Evolutionary conservation across 2,797 vertebrate species (phyloP), one percentile per base, ranked within the genome.

Genomic region (Microchirus variegatus): DNA sequence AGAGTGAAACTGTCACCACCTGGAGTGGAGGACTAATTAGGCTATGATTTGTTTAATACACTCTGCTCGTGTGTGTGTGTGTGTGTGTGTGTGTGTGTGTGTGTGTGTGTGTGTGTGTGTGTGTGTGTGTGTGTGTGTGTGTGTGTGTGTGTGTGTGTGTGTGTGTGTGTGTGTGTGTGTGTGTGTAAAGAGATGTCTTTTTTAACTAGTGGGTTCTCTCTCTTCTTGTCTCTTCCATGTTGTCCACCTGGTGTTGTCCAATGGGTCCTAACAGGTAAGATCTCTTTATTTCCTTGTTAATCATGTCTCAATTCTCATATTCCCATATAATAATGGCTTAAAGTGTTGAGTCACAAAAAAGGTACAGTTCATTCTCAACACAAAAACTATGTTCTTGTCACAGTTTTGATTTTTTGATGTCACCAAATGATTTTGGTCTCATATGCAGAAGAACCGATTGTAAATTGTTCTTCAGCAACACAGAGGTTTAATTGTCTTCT

Each of bases 1-100:
- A 53, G 83, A 82, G 84, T 72, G 49, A 78, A 84, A 87, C 89
- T 90, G 87, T 91, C 91, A 92, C 85, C 91, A 85, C 87, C 69
- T 83, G 76, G 67, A 84, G 85, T 78, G 85, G 63, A 73, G 42
- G 45, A 77, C 85, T 86, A 88, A 90, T 92, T 83, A 88, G 71
- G 18, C 62, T 51, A 31, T 88, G 89, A 91, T 91, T 89, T 91
- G 86, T 89, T 81, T 70, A 73, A 75, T 53, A 70, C 67, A 68
- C 70, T 58, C 54, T 60, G 53, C 17, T 35, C 61, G 37, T 59
- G 17, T 61, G 59, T 67, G 36, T 63, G 31, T 35, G n/a, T n/a
- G n/a, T n/a, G n/a, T n/a, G n/a, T n/a, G n/a, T n/a, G n/a, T n/a
- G n/a, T n/a, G n/a, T n/a, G n/a, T n/a, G n/a, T n/a, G n/a, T n/a